Conservation (phyloP, 2,888 invertebrate genomes). For the Choreutis nemorana region DNA sequence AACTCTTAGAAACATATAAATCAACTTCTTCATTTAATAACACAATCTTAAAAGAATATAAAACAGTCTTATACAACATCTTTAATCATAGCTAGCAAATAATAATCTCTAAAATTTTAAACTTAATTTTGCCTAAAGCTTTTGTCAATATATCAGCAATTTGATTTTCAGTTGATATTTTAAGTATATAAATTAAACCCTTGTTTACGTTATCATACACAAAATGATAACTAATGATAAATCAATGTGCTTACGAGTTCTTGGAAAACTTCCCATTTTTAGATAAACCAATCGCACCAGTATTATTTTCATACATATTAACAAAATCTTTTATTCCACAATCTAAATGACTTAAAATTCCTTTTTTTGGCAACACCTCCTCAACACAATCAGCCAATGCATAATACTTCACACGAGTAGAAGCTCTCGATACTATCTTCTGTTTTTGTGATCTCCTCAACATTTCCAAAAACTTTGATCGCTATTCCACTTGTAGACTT, state of each 20-base stretch:
- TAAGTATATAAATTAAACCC: slow-evolving; percentile 1
- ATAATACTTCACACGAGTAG: neutral
- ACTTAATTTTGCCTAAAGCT: slow-evolving; percentile 2
- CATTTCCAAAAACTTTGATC: slow-evolving; percentile 3
- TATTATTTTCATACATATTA: slow-evolving; percentile 1
- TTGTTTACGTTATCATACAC: slow-evolving; percentile 2
- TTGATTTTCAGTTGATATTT: slow-evolving; percentile 2
- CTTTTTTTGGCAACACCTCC: slow-evolving; percentile 3
- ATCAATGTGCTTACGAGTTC: slow-evolving; percentile 1
- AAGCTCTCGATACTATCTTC: slow-evolving; percentile 5
- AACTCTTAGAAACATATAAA: no score
- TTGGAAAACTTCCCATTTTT: slow-evolving; percentile 5
- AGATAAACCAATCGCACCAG: slow-evolving; percentile 5
- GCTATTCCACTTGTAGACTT: slow-evolving; percentile 5
- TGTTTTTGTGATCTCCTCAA: slow-evolving; percentile 5
- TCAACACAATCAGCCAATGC: slow-evolving; percentile 4
- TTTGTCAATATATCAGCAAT: slow-evolving; percentile 2
- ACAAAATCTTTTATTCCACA: neutral
- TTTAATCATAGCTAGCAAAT: no score
- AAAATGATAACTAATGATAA: slow-evolving; percentile 3
- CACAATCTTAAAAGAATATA: no score
- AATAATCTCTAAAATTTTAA: neutral
- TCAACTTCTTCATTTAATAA: no score
- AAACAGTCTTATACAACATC: no score
- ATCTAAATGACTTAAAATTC: slow-evolving; percentile 1